Evolutionary conservation across 2,888 invertebrate species (phyloP), one percentile per base, ranked within the genome.

Genomic region (Urechis unicinctus): DNA sequence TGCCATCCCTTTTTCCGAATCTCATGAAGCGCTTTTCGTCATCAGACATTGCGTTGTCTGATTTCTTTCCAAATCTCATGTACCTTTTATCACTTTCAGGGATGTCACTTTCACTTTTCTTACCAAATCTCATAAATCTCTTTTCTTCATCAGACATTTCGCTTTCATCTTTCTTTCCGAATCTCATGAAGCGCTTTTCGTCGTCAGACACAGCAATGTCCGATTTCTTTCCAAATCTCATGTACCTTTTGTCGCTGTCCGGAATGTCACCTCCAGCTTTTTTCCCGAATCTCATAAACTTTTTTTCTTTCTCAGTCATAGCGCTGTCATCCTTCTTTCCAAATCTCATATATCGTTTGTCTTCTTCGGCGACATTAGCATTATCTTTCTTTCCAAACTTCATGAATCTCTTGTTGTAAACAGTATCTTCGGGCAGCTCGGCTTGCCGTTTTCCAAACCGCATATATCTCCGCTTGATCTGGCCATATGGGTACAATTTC

Each of bases 1-100:
- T 42, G 6, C n/a, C 31, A 21, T 6, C 22, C 31, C 36, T 30
- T 24, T 53, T 47, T 4, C 53, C 53, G 47, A 53, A 53, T 24
- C 53, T 53, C 53, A 53, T 53, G 46, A 53, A 53, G 26, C 53
- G 6, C 24, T 53, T 53, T 9, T 25, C 24, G 6, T 50, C 48
- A 13, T 6, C 44, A 25, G 9, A 25, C 3, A 25, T 41, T 4
- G 21, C 48, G 3, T 49, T 42, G 6, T 29, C 31, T 6, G 5
- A 6, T 17, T 26, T 30, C 31, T 53, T 47, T n/a, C 52, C 52
- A 30, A 52, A 52, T 4, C 52, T 13, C 52, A 52, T 52, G 44
- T 43, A 52, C 28, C 44, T 42, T 29, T 52, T 52, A n/a, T 44
- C 44, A 9, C 9, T 9, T 6, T 25, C 9, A 6, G 21, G 25